Evolutionary conservation across 2,113 vertebrate species (phyloP).

Genomic region (Petaurus breviceps): DNA sequence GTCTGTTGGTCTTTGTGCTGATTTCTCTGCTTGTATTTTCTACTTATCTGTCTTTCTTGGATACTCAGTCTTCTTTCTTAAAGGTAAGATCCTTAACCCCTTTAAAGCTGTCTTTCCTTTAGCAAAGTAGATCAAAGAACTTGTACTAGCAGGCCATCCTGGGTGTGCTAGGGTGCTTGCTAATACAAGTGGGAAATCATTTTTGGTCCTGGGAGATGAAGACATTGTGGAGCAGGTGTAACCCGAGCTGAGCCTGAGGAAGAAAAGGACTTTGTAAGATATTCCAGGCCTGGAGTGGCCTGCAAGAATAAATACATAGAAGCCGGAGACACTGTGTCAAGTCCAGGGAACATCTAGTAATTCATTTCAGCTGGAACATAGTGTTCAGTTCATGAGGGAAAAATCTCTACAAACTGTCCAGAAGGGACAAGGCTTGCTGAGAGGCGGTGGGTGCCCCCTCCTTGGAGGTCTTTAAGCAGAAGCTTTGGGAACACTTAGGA

Average conservation of each 20-base stretch:
- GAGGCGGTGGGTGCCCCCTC: not conserved
- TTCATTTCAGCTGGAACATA: not conserved
- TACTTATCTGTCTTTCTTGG: no score
- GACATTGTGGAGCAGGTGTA: not conserved
- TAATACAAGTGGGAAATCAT: not conserved
- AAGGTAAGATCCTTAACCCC: no score
- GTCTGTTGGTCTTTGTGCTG: no score
- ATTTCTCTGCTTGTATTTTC: no score
- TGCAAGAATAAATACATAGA: not conserved
- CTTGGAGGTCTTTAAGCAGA: not conserved
- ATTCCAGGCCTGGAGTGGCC: not conserved
- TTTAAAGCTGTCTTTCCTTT: no score
- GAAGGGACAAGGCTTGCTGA: not conserved
- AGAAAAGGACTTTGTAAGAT: not conserved
- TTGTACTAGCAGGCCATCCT: no score
- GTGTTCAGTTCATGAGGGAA: not conserved
- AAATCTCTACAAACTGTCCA: not conserved
- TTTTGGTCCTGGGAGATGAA: not conserved
- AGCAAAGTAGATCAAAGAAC: no score
- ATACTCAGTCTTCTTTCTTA: no score
- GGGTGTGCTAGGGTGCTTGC: no score
- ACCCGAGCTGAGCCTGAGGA: not conserved
- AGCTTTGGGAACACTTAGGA: not conserved
- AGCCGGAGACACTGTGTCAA: not conserved
- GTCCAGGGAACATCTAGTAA: not conserved